phyloP scores from a whole-genome alignment of 2,797 vertebrate genomes.

The Pangasius djambal region DNA sequence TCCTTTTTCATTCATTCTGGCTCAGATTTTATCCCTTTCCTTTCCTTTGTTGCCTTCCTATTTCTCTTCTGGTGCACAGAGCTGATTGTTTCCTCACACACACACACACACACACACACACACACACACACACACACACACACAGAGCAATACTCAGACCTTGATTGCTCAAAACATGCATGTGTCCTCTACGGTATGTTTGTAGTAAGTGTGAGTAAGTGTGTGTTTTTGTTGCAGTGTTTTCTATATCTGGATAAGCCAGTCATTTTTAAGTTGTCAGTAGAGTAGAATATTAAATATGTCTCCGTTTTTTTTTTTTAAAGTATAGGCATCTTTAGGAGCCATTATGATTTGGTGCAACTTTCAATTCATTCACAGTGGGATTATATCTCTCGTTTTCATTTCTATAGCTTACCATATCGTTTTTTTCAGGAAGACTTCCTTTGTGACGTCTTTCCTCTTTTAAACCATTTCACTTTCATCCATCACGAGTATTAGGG shows the following conservation, averaged over 20 bases:
- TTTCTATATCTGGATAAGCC: neutral
- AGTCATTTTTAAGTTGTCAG: neutral
- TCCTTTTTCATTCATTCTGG: neutral
- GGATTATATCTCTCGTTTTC: neutral
- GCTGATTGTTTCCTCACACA: neutral
- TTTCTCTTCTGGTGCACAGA: neutral
- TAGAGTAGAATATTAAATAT: neutral
- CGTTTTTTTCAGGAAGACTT: neutral
- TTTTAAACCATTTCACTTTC: neutral
- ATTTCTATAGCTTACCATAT: neutral
- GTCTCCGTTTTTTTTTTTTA: neutral
- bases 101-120: too few species aligned
- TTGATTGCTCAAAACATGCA: neutral
- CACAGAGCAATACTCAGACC: neutral
- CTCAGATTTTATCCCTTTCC: constrained; percentile 8
- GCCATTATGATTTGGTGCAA: neutral
- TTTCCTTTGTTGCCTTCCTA: constrained; percentile 4
- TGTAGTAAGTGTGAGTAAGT: neutral
- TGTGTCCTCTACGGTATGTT: neutral
- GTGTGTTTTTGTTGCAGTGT: neutral
- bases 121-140: neutral
- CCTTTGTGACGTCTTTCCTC: neutral
- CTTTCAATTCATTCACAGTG: neutral
- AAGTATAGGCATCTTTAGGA: neutral
- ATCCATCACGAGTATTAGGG: neutral